phyloP scores from a whole-genome alignment of 2,113 vertebrate species.

The Callipepla squamata region DNA sequence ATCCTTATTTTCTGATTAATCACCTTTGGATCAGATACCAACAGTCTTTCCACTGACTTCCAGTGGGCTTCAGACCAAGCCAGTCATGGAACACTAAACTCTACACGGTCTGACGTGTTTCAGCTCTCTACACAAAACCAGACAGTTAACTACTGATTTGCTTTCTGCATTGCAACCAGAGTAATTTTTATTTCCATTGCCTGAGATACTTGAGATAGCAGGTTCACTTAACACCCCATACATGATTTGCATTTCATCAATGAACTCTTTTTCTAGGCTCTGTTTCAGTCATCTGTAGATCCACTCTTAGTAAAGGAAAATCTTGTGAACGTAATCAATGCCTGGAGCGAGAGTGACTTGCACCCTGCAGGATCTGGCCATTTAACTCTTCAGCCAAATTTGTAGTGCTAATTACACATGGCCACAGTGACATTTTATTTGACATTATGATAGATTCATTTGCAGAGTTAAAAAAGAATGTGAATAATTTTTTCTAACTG shows the following conservation, averaged over 20 bases:
- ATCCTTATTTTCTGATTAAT: background rate
- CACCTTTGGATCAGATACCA: background rate
- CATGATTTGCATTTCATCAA: conserved; percentile 5
- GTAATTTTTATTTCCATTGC: background rate
- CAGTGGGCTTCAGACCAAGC: background rate
- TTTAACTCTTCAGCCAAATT: conserved; percentile 55
- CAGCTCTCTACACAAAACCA: background rate
- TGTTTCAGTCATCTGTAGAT: background rate
- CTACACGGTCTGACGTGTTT: background rate
- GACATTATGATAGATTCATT: conserved; percentile 49
- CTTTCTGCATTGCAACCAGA: background rate
- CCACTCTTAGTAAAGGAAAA: background rate
- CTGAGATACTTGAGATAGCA: conserved; percentile 37
- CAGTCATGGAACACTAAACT: conserved; percentile 30
- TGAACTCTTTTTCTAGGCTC: background rate
- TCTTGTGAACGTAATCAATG: background rate
- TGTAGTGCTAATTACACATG: conserved; percentile 62
- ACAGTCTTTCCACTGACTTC: background rate
- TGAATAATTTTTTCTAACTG: background rate
- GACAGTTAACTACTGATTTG: background rate
- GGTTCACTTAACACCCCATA: conserved; percentile 46
- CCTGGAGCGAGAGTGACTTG: background rate
- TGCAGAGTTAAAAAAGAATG: conserved; percentile 64
- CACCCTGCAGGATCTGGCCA: background rate
- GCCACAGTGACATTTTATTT: conserved; percentile 63